These are phyloP conservation scores for Crocidura indochinensis DNA, from an alignment of 2,797 vertebrate genomes.

Conservation along the genomic window DNA sequence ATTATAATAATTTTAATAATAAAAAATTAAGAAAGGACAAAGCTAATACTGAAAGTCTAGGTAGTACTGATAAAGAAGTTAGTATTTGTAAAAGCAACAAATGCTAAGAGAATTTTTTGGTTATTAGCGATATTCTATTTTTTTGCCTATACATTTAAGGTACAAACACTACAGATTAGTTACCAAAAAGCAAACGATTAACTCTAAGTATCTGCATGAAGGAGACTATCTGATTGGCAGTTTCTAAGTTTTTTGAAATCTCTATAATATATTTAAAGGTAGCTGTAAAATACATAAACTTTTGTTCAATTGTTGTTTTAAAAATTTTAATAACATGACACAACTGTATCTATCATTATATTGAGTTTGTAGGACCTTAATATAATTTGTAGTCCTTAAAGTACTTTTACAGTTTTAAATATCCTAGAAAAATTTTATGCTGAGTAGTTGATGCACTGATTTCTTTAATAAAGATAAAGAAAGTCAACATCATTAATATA, in stretches of 20 bases:
- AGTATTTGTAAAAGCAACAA: background rate
- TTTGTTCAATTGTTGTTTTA: background rate
- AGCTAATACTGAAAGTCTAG: background rate
- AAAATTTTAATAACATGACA: background rate
- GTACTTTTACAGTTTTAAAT: background rate
- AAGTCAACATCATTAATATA: background rate
- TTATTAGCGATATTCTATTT: background rate
- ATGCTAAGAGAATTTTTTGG: background rate
- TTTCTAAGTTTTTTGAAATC: background rate
- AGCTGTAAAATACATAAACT: constrained; percentile 1
- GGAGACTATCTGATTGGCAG: background rate
- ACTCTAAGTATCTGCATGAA: background rate
- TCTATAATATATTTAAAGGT: background rate
- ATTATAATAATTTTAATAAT: background rate
- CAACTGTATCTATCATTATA: background rate
- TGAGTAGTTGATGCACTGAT: background rate
- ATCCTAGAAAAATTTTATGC: background rate
- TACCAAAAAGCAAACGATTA: background rate
- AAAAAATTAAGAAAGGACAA: background rate
- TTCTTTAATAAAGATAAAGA: background rate
- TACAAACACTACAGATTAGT: background rate
- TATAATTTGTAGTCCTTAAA: background rate
- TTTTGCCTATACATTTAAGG: background rate
- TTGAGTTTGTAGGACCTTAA: constrained; percentile 1
- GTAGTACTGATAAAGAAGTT: too few relatives aligned